phyloP scores from a whole-genome alignment of 2,888 invertebrate genomes.

The Ormyrus labotus region DNA sequence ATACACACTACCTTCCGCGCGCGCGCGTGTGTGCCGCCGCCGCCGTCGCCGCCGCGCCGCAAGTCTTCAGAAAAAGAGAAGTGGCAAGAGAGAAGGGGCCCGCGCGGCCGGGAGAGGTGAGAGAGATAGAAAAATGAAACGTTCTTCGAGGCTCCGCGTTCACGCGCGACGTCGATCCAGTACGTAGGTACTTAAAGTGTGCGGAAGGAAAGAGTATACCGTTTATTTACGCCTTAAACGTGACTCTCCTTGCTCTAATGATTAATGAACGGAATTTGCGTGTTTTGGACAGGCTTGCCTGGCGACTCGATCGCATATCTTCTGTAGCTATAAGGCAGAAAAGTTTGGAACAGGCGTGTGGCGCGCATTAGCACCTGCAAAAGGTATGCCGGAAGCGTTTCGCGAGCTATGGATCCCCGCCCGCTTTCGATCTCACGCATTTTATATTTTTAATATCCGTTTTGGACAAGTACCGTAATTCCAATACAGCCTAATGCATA shows the following conservation, averaged over 20 bases:
- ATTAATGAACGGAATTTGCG: slow-evolving; percentile 12
- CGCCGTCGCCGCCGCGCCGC: too few relatives aligned
- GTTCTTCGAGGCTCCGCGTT: slow-evolving; percentile 16
- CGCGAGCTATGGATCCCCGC: not conserved
- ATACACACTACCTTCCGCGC: not conserved
- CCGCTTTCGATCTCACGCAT: not conserved
- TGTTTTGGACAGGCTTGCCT: not conserved
- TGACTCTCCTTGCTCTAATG: slow-evolving; percentile 12
- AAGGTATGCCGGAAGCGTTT: slow-evolving; percentile 11
- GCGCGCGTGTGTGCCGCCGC: not conserved
- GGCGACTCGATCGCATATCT: not conserved
- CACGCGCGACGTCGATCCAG: slow-evolving; percentile 9
- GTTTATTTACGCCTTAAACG: slow-evolving; percentile 45
- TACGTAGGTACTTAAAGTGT: not conserved
- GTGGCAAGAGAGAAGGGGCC: not conserved
- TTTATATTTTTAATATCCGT: too few relatives aligned
- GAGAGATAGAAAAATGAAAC: slow-evolving; percentile 24
- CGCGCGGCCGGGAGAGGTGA: not conserved
- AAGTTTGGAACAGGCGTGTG: not conserved
- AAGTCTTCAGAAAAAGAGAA: not conserved
- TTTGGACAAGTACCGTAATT: too few relatives aligned
- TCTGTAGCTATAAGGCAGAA: not conserved
- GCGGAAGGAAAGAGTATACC: slow-evolving; percentile 39
- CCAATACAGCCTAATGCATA: too few relatives aligned
- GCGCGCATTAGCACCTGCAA: not conserved